phyloP scores from a whole-genome alignment of 2,888 invertebrate genomes.

The Catocala fraxini region DNA sequence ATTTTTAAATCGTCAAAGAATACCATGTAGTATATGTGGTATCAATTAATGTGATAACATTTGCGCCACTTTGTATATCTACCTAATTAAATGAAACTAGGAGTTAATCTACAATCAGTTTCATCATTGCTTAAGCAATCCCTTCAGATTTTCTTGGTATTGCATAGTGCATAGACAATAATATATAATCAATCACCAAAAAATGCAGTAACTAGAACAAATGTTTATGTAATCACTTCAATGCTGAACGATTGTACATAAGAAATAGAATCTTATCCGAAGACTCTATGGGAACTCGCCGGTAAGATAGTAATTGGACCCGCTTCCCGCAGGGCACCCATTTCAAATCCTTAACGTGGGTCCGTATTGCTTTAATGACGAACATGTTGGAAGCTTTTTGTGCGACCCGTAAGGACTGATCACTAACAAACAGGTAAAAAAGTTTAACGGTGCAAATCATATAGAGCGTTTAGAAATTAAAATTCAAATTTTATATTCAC shows the following conservation, averaged over 20 bases:
- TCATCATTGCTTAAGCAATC: no score
- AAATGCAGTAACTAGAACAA: neutral
- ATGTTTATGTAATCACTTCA: constrained; percentile 1
- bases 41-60: no score
- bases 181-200: no score
- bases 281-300: constrained; percentile 46
- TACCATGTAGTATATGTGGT: no score
- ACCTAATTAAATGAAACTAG: no score
- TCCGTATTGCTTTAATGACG: constrained; percentile 77
- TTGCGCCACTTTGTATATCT: no score
- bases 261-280: constrained; percentile 40
- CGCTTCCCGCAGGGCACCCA: constrained; percentile 71
- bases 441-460: constrained; percentile 39
- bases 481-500: neutral
- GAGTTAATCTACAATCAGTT: no score
- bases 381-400: constrained; percentile 73
- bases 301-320: constrained; percentile 74
- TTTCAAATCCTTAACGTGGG: constrained; percentile 72
- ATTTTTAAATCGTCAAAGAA: no score
- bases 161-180: no score
- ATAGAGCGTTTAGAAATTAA: neutral
- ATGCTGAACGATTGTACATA: neutral
- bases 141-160: no score
- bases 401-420: constrained; percentile 60
- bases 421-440: constrained; percentile 44